Evolutionary conservation across 2,888 invertebrate genomes (phyloP).

Genomic region (Pollenia griseotomentosa): DNA sequence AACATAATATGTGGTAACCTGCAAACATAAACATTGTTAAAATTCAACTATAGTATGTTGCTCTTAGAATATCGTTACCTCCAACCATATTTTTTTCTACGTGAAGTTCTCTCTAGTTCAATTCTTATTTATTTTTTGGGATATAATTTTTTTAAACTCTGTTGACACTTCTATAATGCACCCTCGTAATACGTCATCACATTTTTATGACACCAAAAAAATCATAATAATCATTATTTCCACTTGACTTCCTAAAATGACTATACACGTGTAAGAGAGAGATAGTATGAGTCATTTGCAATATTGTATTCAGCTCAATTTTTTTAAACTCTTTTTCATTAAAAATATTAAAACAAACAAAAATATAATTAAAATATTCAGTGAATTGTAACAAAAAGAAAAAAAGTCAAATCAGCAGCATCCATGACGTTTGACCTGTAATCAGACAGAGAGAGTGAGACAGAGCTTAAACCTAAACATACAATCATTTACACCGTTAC

Average conservation of each 20-base stretch:
- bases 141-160: too few species aligned
- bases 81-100: too few species aligned
- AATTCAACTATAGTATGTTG: too few species aligned
- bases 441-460: not conserved
- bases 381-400: slow-evolving; percentile 58
- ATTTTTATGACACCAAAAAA: slow-evolving; percentile 32
- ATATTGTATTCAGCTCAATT: not conserved
- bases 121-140: too few species aligned
- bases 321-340: slow-evolving; percentile 22
- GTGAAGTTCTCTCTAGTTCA: too few species aligned
- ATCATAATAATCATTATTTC: slow-evolving; percentile 24
- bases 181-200: slow-evolving; percentile 17
- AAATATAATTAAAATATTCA: slow-evolving; percentile 69
- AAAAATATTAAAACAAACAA: slow-evolving; percentile 12
- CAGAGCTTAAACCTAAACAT: not conserved
- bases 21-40: too few species aligned
- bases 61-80: too few species aligned
- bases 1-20: too few species aligned
- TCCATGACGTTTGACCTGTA: slow-evolving; percentile 41
- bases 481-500: not conserved
- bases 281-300: slow-evolving; percentile 39
- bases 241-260: slow-evolving; percentile 39
- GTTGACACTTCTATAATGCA: not conserved
- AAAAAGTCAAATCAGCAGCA: slow-evolving; percentile 61
- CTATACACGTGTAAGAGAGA: not conserved